These are phyloP conservation scores for Caenorhabditis sp. DNA, from an alignment of 2,888 invertebrate species.

Conservation along the genomic window DNA sequence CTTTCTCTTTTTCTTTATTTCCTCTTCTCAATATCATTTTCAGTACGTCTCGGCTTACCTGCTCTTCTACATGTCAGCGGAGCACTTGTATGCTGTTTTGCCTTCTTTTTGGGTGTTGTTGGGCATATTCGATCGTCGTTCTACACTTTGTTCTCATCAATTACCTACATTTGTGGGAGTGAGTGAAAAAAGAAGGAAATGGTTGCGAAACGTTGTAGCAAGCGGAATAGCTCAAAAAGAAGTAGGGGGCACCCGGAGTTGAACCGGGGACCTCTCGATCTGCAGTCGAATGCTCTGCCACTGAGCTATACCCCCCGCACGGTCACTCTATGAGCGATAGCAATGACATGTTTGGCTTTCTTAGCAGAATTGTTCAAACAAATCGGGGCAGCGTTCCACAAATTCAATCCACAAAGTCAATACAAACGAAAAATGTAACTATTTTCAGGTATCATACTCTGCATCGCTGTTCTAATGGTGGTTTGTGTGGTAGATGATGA, in stretches of 20 bases:
- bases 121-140: slow-evolving; percentile 76
- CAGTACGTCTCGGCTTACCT: slow-evolving; percentile 78
- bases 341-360: no score
- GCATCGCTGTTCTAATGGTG: slow-evolving; percentile 80
- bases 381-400: no score
- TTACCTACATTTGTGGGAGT: slow-evolving; percentile 81
- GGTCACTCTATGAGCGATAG: background rate
- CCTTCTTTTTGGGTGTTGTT: slow-evolving; percentile 74
- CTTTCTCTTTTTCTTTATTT: slow-evolving; percentile 2
- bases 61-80: slow-evolving; percentile 79
- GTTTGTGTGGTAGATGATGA: slow-evolving; percentile 83
- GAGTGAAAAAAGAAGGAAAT: slow-evolving; percentile 11
- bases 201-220: background rate
- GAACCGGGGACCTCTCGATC: slow-evolving; percentile 83
- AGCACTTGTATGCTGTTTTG: slow-evolving; percentile 74
- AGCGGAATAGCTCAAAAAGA: slow-evolving; percentile 56
- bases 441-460: slow-evolving; percentile 72
- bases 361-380: no score
- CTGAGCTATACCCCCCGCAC: slow-evolving; percentile 81
- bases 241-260: slow-evolving; percentile 78
- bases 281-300: slow-evolving; percentile 83
- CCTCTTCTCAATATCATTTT: slow-evolving; percentile 44
- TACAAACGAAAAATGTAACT: no score
- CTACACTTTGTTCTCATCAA: slow-evolving; percentile 78
- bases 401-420: no score